These are phyloP conservation scores for Calliphora vomitoria DNA, from an alignment of 2,888 invertebrate species.

Conservation along the genomic window DNA sequence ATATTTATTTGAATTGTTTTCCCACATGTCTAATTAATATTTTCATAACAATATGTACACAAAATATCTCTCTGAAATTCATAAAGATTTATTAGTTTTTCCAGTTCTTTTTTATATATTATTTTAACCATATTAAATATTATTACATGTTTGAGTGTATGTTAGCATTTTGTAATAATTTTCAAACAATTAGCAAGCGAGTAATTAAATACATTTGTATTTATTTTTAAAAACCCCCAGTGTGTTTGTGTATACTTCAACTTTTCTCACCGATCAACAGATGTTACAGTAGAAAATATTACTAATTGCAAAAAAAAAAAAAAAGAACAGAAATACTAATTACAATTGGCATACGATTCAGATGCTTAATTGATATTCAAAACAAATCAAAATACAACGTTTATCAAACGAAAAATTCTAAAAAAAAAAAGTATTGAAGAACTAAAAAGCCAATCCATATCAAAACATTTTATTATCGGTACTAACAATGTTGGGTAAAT, in stretches of 20 bases:
- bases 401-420: slow-evolving; percentile 16
- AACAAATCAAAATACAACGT: slow-evolving; percentile 18
- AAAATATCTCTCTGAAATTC: not conserved
- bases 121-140: too few species aligned
- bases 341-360: slow-evolving; percentile 30
- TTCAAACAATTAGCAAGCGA: not conserved
- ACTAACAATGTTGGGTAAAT: not conserved
- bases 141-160: not conserved
- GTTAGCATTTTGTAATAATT: not conserved
- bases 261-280: not conserved
- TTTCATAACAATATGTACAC: not conserved
- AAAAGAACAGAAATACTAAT: not conserved
- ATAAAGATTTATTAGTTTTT: not conserved
- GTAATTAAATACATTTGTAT: not conserved
- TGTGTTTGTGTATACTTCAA: too few species aligned
- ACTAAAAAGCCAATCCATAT: not conserved
- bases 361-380: slow-evolving; percentile 31
- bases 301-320: not conserved
- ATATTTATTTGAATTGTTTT: too few species aligned
- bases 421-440: not conserved
- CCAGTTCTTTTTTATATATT: too few species aligned
- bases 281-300: slow-evolving; percentile 1
- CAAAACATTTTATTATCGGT: not conserved
- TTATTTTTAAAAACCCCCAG: not conserved
- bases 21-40: too few species aligned